Evolutionary conservation across 2,888 invertebrate species (phyloP).

Genomic region (Adineta ricciae): DNA sequence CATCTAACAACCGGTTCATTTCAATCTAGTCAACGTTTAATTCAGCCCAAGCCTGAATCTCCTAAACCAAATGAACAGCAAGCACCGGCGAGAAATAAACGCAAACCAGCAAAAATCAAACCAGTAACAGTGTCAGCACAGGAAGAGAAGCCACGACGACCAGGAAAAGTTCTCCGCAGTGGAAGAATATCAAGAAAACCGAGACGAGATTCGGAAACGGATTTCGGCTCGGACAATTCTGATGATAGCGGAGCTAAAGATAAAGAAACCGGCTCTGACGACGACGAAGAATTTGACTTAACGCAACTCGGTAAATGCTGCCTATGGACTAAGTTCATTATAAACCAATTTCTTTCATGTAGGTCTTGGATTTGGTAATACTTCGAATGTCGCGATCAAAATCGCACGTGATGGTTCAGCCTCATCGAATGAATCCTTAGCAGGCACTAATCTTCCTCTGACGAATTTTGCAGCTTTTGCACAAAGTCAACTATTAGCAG

Average conservation of each 20-base stretch:
- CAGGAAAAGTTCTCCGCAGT: background rate
- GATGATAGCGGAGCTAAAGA: conserved; percentile 13
- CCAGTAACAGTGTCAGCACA: background rate
- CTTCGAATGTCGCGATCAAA: background rate
- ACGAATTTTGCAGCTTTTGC: background rate
- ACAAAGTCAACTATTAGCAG: background rate
- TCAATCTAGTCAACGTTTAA: conserved; percentile 1
- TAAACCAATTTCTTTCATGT: background rate
- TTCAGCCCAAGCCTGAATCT: background rate
- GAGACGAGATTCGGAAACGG: background rate
- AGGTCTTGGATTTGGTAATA: background rate
- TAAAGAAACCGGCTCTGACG: background rate
- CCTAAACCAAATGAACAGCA: background rate
- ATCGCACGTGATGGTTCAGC: background rate
- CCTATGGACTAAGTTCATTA: no score
- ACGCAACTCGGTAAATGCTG: background rate
- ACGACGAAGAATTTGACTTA: conserved; percentile 19
- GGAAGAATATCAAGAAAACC: conserved; percentile 21
- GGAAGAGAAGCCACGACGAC: background rate
- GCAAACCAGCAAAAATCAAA: background rate
- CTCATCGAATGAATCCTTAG: background rate
- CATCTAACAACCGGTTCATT: conserved; percentile 3
- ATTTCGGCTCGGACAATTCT: conserved; percentile 3
- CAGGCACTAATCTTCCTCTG: background rate
- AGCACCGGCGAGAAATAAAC: background rate